These are phyloP conservation scores for Gymnocephalus cernua DNA, from an alignment of 2,113 vertebrate genomes.

Conservation along the genomic window DNA sequence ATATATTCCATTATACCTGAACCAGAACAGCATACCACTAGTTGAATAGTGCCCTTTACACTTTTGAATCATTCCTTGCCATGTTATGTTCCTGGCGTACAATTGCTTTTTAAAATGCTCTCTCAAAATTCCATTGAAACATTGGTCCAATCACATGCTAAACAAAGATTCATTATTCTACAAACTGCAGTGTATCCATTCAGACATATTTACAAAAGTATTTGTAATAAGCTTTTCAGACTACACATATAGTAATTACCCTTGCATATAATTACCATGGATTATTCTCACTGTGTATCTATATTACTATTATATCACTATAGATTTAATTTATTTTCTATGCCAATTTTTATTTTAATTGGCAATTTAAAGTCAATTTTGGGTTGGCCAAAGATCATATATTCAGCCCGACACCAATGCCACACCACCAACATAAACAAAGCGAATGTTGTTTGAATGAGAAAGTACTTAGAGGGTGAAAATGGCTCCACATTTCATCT, in stretches of 20 bases:
- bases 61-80: background rate
- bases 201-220: background rate
- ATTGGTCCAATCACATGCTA: background rate
- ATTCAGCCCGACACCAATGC: constrained; percentile 5
- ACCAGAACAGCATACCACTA: background rate
- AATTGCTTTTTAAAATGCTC: background rate
- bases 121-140: background rate
- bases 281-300: background rate
- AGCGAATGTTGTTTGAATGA: background rate
- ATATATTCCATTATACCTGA: background rate
- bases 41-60: background rate
- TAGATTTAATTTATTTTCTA: background rate
- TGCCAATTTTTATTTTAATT: background rate
- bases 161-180: background rate
- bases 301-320: too few relatives aligned
- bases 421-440: background rate
- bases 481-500: background rate
- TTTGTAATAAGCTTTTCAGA: background rate
- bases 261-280: background rate
- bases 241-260: background rate
- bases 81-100: background rate
- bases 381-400: background rate
- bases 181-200: background rate
- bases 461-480: background rate
- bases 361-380: background rate